These are phyloP conservation scores for Gryllus bimaculatus DNA, from an alignment of 1,140 invertebrate genomes.

Conservation along the genomic window DNA sequence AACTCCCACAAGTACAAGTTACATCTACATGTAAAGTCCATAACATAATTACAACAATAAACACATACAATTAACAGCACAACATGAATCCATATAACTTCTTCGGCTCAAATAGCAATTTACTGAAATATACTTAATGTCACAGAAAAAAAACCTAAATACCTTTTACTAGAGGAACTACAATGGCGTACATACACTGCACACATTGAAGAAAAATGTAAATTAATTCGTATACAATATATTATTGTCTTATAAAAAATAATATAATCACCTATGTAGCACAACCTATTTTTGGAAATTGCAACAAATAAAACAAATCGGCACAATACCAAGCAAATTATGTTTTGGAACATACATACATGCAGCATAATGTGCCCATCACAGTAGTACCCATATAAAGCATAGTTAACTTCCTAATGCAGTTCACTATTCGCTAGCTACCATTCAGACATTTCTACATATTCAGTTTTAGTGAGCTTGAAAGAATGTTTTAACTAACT, in stretches of 20 bases:
- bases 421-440: not conserved
- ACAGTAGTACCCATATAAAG: conserved; percentile 4
- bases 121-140: not conserved
- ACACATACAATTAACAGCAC: conserved; percentile 1
- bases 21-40: not conserved
- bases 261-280: conserved; percentile 1
- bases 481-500: not conserved
- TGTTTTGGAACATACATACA: not conserved
- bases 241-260: not conserved
- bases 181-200: not conserved
- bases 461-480: not conserved
- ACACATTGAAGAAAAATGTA: not conserved
- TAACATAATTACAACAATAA: conserved; percentile 6
- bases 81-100: not conserved
- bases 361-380: not conserved
- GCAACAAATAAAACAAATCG: not conserved
- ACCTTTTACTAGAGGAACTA: conserved; percentile 2
- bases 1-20: not conserved
- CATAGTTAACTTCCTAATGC: not conserved
- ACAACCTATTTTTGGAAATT: conserved; percentile 2
- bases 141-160: not conserved
- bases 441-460: not conserved
- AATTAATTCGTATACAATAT: conserved; percentile 2
- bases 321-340: conserved; percentile 1
- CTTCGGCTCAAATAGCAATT: not conserved